Base-by-base conservation (phyloP, 2,888 invertebrate genomes). In the Sceliomorpha sp. region DNA sequence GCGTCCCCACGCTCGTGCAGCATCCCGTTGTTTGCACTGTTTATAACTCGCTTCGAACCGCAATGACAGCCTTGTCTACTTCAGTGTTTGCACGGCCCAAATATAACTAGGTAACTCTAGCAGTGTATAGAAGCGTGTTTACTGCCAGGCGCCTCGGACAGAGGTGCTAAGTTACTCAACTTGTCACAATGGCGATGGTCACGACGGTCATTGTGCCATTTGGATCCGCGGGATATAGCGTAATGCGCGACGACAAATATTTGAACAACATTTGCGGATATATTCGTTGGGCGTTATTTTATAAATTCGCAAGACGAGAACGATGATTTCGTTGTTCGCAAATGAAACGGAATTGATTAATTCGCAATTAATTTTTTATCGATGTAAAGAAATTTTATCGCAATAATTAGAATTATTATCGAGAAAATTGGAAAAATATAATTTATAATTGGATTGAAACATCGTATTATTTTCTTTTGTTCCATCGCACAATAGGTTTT, bases 121-220 rank as follows among this genome's bases (percentile, higher is more conserved):
- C 42, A 42, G 24, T 17, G 10, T 32, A 15, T 45, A 42, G 32
- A 45, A 17, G 20, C 32, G 45, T 32, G 27, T 50, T 50, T 53
- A 24, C 37, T 32, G 48, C 26, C 26, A 48, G n/a, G 36, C 7
- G 9, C 15, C 17, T 20, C 9, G 7, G n/a, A 32, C 20, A 13
- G 17, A 48, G 26, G 37, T 27, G 48, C 15, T 48, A 48, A 48
- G 36, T 27, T 14, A 48, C 45, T 31, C 20, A 45, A 45, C 45
- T 45, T 45, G 45, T 45, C 45, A 45, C 45, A 17, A 3, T 31
- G 20, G 14, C 39, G 20, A 39, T 39, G 7, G 20, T 7, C 27
- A 5, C 9, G 20, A 24, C 24, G 17, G 10, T 24, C 29, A 13
- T 13, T 15, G 14, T 15, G 14, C 29, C 27, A 32, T 32, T 32